Conservation (phyloP, 2,888 invertebrate species). For the Machimus rusticus region DNA sequence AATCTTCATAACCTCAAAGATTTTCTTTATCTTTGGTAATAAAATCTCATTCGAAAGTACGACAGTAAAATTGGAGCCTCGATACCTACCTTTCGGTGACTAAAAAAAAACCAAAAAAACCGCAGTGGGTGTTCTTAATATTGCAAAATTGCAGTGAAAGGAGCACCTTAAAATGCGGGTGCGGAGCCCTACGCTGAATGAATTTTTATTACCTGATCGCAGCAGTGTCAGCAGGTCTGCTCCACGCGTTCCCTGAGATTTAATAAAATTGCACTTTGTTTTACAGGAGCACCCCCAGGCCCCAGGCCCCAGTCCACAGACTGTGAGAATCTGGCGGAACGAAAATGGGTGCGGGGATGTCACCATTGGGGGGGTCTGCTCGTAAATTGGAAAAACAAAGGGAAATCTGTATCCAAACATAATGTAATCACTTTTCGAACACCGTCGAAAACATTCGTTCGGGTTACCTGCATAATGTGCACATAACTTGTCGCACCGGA, state of each 20-base stretch:
- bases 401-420: slow-evolving; percentile 12
- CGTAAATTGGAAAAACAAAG: neutral
- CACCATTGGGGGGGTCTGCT: neutral
- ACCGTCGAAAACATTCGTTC: neutral
- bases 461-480: slow-evolving; percentile 5
- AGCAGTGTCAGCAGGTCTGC: neutral
- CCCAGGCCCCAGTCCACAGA: neutral
- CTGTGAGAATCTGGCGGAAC: neutral
- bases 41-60: neutral
- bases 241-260: neutral
- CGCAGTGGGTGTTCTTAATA: neutral
- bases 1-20: neutral
- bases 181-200: neutral
- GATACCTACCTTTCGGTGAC: neutral
- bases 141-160: neutral
- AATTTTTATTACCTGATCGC: neutral
- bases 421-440: slow-evolving; percentile 12
- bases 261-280: neutral
- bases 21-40: neutral
- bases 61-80: neutral
- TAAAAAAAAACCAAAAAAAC: neutral
- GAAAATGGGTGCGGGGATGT: neutral
- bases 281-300: neutral
- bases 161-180: neutral
- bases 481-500: slow-evolving; percentile 2